Conservation (phyloP, 53 echinoderm and acorn worm genomes). For the Echinometra lucunter region DNA sequence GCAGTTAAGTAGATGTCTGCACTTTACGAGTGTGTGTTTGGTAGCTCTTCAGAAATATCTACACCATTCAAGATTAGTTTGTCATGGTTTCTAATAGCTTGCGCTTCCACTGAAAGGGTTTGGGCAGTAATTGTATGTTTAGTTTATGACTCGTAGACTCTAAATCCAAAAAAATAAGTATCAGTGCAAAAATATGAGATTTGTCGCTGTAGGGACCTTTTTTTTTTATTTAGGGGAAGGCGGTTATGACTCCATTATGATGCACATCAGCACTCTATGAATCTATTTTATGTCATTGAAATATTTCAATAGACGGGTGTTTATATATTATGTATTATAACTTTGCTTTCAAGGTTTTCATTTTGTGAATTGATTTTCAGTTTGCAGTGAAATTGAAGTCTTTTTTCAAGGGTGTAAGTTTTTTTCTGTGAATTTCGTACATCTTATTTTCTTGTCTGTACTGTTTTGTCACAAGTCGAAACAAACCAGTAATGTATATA, state of each 20-base stretch:
- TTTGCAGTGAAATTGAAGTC: constrained; percentile 48
- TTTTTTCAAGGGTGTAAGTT: neutral
- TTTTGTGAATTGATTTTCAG: neutral
- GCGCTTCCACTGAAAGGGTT: too few relatives aligned
- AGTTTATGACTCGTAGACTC: too few relatives aligned
- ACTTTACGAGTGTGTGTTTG: neutral
- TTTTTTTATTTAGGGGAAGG: neutral
- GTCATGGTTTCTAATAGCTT: too few relatives aligned
- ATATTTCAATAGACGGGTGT: constrained; percentile 9
- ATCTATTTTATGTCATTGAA: neutral
- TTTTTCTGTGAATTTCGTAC: neutral
- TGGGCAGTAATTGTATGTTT: too few relatives aligned
- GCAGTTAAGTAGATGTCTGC: neutral
- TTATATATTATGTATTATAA: constrained; percentile 16
- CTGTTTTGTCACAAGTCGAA: neutral
- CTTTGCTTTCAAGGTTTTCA: constrained; percentile 22
- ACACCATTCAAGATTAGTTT: too few relatives aligned
- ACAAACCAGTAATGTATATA: neutral
- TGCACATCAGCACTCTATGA: neutral
- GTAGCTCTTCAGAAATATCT: too few relatives aligned
- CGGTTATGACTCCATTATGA: neutral
- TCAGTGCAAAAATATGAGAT: neutral
- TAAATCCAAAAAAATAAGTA: neutral
- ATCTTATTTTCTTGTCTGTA: neutral
- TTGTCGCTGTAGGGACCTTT: neutral